Evolutionary conservation across 2,888 invertebrate genomes (phyloP).

Genomic region (Meloe dianella): DNA sequence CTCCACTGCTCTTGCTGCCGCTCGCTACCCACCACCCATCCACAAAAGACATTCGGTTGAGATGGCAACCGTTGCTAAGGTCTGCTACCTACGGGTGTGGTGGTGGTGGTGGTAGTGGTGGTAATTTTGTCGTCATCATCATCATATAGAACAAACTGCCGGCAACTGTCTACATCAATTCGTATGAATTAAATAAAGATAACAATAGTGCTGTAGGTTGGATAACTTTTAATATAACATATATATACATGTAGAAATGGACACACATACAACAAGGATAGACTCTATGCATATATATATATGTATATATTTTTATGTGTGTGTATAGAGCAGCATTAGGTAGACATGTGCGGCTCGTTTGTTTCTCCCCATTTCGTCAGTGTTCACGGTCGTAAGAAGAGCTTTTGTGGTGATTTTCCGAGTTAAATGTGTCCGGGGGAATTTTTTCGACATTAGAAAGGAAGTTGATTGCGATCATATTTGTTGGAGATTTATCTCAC

Average conservation of each 20-base stretch:
- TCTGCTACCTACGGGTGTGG: conserved; percentile 45
- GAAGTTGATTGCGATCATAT: background rate
- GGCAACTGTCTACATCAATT: conserved; percentile 27
- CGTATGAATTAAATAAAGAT: conserved; percentile 25
- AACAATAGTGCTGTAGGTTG: conserved; percentile 11
- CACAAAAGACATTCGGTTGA: conserved; percentile 43
- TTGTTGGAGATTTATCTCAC: too few species aligned
- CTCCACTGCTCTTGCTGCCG: background rate
- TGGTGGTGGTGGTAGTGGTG: conserved; percentile 27
- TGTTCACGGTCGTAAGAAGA: background rate
- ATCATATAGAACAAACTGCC: conserved; percentile 22
- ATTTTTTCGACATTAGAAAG: background rate
- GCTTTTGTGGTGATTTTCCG: background rate
- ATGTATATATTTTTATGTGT: too few species aligned
- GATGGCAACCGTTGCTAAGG: conserved; percentile 54
- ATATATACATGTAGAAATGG: background rate
- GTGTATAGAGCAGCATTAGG: conserved; percentile 8
- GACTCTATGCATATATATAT: too few species aligned
- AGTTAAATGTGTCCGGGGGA: background rate
- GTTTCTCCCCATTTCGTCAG: background rate
- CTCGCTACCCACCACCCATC: conserved; percentile 23
- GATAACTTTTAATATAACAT: background rate
- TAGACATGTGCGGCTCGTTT: conserved; percentile 32
- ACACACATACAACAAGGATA: background rate
- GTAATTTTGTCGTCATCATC: conserved; percentile 12